Evolutionary conservation across 2,888 invertebrate genomes (phyloP).

Genomic region (Hyposoter didymator): DNA sequence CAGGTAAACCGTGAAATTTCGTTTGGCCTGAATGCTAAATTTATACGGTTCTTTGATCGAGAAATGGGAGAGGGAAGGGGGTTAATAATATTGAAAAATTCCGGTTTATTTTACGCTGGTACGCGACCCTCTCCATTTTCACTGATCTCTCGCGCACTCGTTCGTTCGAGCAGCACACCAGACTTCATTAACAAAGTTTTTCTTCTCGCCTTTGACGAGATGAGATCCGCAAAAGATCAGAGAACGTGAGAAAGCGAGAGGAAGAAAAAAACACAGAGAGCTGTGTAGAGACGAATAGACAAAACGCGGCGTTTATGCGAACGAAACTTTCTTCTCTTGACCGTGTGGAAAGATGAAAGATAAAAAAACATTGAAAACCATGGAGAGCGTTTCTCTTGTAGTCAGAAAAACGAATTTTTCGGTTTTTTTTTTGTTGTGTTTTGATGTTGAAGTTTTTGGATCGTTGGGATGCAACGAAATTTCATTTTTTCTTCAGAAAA

Average conservation of each 20-base stretch:
- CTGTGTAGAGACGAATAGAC: not conserved
- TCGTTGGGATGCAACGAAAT: too few relatives aligned
- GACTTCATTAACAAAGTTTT: conserved; percentile 60
- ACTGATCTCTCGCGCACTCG: not conserved
- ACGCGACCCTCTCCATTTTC: not conserved
- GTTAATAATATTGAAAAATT: conserved; percentile 66
- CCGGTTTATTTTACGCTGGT: conserved; percentile 47
- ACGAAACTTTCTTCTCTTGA: too few relatives aligned
- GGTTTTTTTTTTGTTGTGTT: too few relatives aligned
- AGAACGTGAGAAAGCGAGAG: not conserved
- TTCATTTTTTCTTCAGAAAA: too few relatives aligned
- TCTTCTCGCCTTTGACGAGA: conserved; percentile 49
- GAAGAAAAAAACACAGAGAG: conserved; percentile 28
- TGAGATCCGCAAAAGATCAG: conserved; percentile 1
- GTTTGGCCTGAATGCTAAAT: conserved; percentile 61
- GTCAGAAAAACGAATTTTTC: too few relatives aligned
- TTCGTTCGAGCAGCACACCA: not conserved
- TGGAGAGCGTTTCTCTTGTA: too few relatives aligned
- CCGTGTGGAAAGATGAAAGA: not conserved
- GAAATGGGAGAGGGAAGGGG: conserved; percentile 5
- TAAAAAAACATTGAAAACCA: too few relatives aligned
- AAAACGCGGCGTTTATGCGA: not conserved
- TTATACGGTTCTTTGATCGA: conserved; percentile 66
- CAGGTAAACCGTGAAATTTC: conserved; percentile 45
- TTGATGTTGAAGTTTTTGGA: too few relatives aligned